Base-by-base conservation (phyloP, 2,888 invertebrate genomes). In the Drosophila rubida region DNA sequence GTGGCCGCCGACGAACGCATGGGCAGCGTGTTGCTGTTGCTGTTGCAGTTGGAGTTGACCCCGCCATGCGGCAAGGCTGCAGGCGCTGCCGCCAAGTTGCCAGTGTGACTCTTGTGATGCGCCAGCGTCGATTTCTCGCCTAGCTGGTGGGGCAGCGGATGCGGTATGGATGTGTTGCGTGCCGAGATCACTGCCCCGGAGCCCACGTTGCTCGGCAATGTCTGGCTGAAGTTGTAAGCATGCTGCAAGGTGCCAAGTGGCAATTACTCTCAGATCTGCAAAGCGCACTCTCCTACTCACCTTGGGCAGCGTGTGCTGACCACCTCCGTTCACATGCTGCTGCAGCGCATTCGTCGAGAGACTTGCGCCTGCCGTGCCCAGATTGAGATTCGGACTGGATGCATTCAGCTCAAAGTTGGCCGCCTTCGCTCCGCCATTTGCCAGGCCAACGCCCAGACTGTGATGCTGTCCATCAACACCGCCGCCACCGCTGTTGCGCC, bases 151-250 rank as follows among this genome's bases (percentile, higher is more conserved):
- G 90, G 93, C 76, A 90, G 89, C 88, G 91, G 94, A 91, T 92
- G 93, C 77, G 92, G 90, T 78, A 92, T 90, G 70, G 92, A 91
- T 60, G 91, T 91, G 78, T 92, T 92, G 59, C 92, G 78, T 27
- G 92, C 82, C 62, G 91, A 89, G 66, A 92, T 82, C 59, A 90
- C 81, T 1, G 62, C 67, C 0, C 78, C 76, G 1, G 78, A 69
- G 11, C 72, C 78, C 32, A 75, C 51, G 41, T 86, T 86, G 49
- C 88, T 82, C 14, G 90, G 91, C 78, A 92, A 70, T 13, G 90
- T 91, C 51, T 91, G 91, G 78, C 82, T 89, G 53, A 87, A 87
- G 69, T 78, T 84, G 70, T 88, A 87, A 30, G 80, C 70, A 67
- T 87, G 88, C 87, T 90, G 65, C 3, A 55, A 61, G 44, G 27